phyloP scores from a whole-genome alignment of 2,797 vertebrate species.

The Sebastes alutus region DNA sequence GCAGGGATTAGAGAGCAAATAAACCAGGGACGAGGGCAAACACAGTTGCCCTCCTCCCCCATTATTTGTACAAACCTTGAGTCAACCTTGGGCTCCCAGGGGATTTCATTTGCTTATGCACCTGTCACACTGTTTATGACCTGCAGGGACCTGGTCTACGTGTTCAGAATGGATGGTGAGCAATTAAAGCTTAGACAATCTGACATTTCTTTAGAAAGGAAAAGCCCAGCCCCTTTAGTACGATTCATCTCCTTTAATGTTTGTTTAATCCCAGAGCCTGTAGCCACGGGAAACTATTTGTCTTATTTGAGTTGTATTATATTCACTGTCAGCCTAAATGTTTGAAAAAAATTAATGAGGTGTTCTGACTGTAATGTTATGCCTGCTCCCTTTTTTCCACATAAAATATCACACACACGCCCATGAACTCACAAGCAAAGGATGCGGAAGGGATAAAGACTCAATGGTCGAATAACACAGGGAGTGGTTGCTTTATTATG shows the following conservation, averaged over 20 bases:
- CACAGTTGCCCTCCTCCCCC: background rate
- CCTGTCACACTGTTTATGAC: conserved; percentile 8
- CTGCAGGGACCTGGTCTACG: background rate
- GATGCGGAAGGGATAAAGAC: background rate
- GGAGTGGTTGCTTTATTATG: background rate
- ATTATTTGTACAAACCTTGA: conserved; percentile 30
- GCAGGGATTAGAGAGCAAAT: conserved; percentile 22
- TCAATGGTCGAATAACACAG: background rate
- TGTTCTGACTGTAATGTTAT: background rate
- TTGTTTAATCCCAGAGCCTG: background rate
- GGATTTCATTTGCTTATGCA: conserved; percentile 38
- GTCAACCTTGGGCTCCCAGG: background rate
- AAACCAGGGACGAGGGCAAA: background rate
- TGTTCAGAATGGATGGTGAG: background rate
- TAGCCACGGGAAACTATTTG: background rate
- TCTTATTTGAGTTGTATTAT: background rate
- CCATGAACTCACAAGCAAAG: background rate
- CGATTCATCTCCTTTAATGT: background rate
- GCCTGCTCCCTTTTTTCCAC: background rate
- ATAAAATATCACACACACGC: background rate
- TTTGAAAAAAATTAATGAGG: background rate
- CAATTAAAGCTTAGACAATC: conserved; percentile 10
- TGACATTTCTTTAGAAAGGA: background rate
- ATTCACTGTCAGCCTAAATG: background rate
- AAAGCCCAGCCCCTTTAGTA: background rate